Percentiles rank a stretch among this genome's conserved stretches.
Evolutionary conservation across 1,140 invertebrate species (phyloP).

Genomic region (Zaprionus davidi): DNA sequence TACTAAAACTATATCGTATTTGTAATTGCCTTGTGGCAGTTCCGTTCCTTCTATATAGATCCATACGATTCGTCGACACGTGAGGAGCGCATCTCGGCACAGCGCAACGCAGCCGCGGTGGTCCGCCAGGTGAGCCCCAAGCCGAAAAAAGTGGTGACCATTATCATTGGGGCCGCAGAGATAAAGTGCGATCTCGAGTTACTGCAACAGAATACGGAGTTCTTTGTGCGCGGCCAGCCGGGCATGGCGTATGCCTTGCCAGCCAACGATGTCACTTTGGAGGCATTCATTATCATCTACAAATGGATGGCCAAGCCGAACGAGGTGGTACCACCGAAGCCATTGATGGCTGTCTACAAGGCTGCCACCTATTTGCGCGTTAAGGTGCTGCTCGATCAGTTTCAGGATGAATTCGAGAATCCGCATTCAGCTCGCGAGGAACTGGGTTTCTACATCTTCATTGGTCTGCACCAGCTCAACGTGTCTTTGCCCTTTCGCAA

Average conservation of each 20-base stretch:
- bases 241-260: conserved; percentile 36
- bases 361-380: conserved; percentile 26
- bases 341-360: conserved; percentile 23
- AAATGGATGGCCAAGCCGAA: conserved; percentile 25
- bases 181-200: conserved; percentile 29
- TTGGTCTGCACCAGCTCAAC: conserved; percentile 14
- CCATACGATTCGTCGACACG: not conserved
- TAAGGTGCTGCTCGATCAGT: conserved; percentile 23
- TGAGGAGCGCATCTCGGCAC: not conserved
- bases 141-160: conserved; percentile 10
- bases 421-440: conserved; percentile 26
- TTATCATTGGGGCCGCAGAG: conserved; percentile 22
- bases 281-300: conserved; percentile 29
- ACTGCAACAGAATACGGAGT: conserved; percentile 11
- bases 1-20: not conserved
- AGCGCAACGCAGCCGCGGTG: not conserved
- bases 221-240: conserved; percentile 6
- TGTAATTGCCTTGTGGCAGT: not conserved
- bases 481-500: not conserved
- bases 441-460: conserved; percentile 34
- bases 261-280: conserved; percentile 6
- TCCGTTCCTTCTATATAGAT: not conserved
- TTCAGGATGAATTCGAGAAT: conserved; percentile 14
- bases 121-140: not conserved
- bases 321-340: conserved; percentile 6